Conservation (phyloP, 2,797 vertebrate species). For the Heteromormyrus szaboi region DNA sequence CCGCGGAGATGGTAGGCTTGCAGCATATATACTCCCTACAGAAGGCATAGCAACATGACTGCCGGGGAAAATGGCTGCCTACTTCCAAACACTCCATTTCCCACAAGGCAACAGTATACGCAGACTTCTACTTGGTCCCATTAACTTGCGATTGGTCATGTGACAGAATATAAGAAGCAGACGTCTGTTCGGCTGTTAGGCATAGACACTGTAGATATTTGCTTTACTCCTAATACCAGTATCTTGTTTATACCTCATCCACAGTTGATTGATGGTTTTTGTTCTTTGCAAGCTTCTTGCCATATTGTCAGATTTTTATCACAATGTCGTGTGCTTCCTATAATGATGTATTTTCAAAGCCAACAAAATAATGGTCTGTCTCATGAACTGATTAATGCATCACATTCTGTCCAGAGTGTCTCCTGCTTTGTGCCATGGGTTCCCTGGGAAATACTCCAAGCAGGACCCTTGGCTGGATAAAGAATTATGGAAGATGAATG, state of each 20-base stretch:
- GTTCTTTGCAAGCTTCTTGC: neutral
- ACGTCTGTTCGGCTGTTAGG: neutral
- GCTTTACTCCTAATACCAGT: neutral
- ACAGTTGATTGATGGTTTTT: neutral
- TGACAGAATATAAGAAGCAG: neutral
- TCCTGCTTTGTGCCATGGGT: neutral
- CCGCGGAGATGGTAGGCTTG: neutral
- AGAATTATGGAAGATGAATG: neutral
- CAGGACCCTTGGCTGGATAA: neutral
- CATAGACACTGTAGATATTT: neutral
- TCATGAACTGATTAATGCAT: neutral
- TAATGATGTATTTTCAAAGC: neutral
- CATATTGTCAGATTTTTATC: neutral
- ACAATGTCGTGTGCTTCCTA: neutral
- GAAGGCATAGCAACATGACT: neutral
- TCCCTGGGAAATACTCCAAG: neutral
- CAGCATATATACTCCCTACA: neutral
- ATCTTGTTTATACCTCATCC: neutral
- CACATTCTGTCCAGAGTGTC: neutral
- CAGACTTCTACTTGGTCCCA: neutral
- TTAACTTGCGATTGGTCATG: neutral
- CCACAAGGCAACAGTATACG: neutral
- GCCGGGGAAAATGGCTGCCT: neutral
- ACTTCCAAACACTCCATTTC: neutral
- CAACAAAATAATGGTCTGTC: neutral